Percentiles rank a stretch among this genome's conserved stretches.
Evolutionary conservation across 1,140 invertebrate species (phyloP).

Genomic region (Apis laboriosa): DNA sequence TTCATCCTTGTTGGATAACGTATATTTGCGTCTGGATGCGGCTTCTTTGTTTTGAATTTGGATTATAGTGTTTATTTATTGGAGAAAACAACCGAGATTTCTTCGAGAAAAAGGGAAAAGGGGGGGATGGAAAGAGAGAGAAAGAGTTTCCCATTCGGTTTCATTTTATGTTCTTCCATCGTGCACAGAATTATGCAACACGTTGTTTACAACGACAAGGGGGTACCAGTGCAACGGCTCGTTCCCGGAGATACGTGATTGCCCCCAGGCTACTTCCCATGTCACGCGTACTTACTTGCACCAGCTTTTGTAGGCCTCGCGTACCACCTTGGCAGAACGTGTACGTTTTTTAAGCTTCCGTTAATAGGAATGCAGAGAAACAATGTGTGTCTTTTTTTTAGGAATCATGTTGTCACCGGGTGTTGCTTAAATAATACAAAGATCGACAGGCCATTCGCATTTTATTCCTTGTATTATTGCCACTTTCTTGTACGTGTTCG

Average conservation of each 20-base stretch:
- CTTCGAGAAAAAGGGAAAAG: neutral
- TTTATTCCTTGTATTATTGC: neutral
- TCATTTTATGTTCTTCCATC: slow-evolving; percentile 18
- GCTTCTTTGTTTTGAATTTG: too few relatives aligned
- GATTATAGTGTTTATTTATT: too few relatives aligned
- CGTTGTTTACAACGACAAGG: slow-evolving; percentile 36
- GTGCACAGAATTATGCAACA: slow-evolving; percentile 29
- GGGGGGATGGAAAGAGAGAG: neutral
- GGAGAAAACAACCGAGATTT: neutral
- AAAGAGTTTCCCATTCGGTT: neutral
- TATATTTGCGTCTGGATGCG: too few relatives aligned
- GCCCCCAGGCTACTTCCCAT: slow-evolving; percentile 39
- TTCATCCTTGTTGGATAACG: too few relatives aligned
- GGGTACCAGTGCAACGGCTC: slow-evolving; percentile 30
- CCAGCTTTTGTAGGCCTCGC: neutral
- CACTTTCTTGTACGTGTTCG: neutral
- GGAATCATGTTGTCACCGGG: neutral
- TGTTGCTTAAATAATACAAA: too few relatives aligned
- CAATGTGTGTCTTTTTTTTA: neutral
- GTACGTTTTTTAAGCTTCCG: slow-evolving; percentile 2
- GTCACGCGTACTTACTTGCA: slow-evolving; percentile 37
- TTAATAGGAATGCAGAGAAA: neutral
- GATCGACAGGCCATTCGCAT: neutral
- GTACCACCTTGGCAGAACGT: neutral
- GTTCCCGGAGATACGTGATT: slow-evolving; percentile 32